Evolutionary conservation across 2,888 invertebrate genomes (phyloP).

Genomic region (Amblyteles armatorius): DNA sequence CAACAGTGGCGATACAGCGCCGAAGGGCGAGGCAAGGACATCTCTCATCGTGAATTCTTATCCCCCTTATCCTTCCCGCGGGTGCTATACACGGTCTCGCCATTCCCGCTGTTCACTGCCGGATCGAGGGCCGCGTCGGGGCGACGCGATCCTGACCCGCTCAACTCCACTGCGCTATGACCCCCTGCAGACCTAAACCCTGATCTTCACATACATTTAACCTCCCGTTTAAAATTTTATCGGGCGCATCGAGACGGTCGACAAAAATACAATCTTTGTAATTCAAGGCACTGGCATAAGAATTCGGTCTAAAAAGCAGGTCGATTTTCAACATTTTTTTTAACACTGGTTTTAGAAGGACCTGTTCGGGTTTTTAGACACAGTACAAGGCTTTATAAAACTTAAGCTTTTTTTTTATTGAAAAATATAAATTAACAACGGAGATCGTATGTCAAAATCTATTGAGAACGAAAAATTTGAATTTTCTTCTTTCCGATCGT

Average conservation of each 20-base stretch:
- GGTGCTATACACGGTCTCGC: constrained; percentile 31
- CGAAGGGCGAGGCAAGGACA: constrained; percentile 42
- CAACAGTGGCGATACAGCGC: constrained; percentile 23
- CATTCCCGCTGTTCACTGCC: constrained; percentile 6
- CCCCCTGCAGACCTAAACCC: background rate
- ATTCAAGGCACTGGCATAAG: background rate
- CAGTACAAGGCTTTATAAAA: no score
- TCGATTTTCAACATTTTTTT: no score
- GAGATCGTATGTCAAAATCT: no score
- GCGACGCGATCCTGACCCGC: constrained; percentile 41
- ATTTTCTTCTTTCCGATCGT: background rate
- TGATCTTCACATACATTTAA: no score
- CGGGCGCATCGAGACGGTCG: background rate
- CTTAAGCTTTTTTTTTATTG: no score
- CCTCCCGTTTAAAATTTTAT: no score
- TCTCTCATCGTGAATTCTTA: constrained; percentile 49
- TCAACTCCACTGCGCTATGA: constrained; percentile 21
- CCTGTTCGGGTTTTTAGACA: background rate
- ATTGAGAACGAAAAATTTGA: background rate
- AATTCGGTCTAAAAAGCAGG: no score
- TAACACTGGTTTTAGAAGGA: no score
- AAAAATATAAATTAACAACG: no score
- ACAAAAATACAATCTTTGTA: background rate
- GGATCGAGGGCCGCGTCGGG: constrained; percentile 17
- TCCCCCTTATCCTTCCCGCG: constrained; percentile 30